phyloP scores from a whole-genome alignment of 2,888 invertebrate genomes.

The Hyposoter didymator region DNA sequence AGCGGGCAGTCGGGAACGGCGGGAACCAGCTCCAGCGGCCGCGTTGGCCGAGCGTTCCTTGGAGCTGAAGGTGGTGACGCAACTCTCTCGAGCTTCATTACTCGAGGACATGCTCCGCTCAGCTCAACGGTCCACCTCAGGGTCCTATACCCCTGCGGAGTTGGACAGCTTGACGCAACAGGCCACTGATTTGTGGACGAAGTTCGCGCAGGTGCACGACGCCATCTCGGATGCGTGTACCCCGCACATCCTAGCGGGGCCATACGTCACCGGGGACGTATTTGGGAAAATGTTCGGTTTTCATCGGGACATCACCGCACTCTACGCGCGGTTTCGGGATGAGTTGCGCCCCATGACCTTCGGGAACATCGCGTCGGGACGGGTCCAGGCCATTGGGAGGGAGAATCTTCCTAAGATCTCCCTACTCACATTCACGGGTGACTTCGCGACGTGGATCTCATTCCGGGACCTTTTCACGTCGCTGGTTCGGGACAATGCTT shows the following conservation, averaged over 20 bases:
- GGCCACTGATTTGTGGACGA: background rate
- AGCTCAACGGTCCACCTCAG: no score
- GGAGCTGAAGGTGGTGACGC: background rate
- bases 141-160: background rate
- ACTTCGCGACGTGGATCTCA: background rate
- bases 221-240: background rate
- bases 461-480: slow-evolving; percentile 26
- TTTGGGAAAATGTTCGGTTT: background rate
- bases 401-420: slow-evolving; percentile 2
- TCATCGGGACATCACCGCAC: background rate
- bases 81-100: background rate
- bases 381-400: no score
- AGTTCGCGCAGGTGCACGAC: background rate
- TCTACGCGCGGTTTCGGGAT: background rate
- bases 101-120: background rate
- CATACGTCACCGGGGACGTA: slow-evolving; percentile 4
- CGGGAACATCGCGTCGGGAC: background rate
- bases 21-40: no score
- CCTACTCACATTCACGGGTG: slow-evolving; percentile 10
- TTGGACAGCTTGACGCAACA: background rate
- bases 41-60: background rate
- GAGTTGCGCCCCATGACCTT: background rate
- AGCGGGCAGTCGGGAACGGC: background rate
- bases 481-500: background rate
- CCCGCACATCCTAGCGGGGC: background rate